A percentile compares a stretch with the other conserved stretches of the same genome.
Evolutionary conservation across 2,797 vertebrate species (phyloP).

Genomic region (Anguilla pacifica): DNA sequence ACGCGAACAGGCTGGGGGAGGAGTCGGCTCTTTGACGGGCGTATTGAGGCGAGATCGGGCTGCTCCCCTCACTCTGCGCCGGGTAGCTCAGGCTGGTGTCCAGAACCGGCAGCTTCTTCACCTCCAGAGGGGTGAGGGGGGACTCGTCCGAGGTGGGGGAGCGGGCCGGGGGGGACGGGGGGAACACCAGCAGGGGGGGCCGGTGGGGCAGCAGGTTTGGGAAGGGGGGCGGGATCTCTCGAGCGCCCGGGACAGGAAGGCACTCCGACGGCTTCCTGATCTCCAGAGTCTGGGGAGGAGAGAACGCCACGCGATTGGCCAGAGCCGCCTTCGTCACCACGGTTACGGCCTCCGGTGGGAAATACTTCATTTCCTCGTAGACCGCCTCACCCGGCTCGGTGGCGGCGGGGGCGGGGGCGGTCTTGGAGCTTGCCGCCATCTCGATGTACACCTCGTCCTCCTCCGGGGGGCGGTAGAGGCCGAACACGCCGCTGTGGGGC

Average conservation of each 20-base stretch:
- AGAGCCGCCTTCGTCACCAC: slow-evolving; percentile 48
- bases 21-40: slow-evolving; percentile 81
- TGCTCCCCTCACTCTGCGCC: slow-evolving; percentile 78
- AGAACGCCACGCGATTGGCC: slow-evolving; percentile 62
- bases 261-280: slow-evolving; percentile 64
- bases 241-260: slow-evolving; percentile 29
- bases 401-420: slow-evolving; percentile 53
- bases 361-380: slow-evolving; percentile 98
- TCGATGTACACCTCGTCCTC: slow-evolving; percentile 94
- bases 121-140: slow-evolving; percentile 92
- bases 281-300: slow-evolving; percentile 71
- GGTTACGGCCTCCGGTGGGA: slow-evolving; percentile 74
- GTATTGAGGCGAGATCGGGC: slow-evolving; percentile 87
- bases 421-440: slow-evolving; percentile 80
- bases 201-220: slow-evolving; percentile 93
- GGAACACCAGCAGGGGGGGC: slow-evolving; percentile 93
- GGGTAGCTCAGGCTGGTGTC: slow-evolving; percentile 91
- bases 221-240: slow-evolving; percentile 89
- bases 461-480: slow-evolving; percentile 71
- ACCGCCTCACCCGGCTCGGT: slow-evolving; percentile 87
- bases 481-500: slow-evolving; percentile 66
- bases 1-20: slow-evolving; percentile 79
- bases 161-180: slow-evolving; percentile 89
- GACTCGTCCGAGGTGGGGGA: slow-evolving; percentile 96
- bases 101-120: slow-evolving; percentile 92